Evolutionary conservation across 2,113 vertebrate species (phyloP).

Genomic region (Eudyptes chrysolophus): DNA sequence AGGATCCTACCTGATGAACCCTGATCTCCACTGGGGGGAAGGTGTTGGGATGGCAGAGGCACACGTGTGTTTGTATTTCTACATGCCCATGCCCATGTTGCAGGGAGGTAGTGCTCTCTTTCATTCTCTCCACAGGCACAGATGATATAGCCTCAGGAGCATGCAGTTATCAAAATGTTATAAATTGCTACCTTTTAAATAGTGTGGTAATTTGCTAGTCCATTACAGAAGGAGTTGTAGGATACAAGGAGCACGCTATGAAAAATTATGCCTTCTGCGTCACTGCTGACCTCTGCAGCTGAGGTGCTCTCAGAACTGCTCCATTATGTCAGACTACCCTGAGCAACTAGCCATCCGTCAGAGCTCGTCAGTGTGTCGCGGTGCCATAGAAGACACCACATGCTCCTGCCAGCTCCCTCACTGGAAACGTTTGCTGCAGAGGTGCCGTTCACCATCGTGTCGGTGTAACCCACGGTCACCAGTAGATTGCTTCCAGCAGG

Average conservation of each 20-base stretch:
- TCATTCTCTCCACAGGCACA: background rate
- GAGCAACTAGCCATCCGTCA: background rate
- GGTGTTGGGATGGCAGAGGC: background rate
- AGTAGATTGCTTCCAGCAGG: background rate
- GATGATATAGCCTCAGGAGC: background rate
- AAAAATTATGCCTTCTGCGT: background rate
- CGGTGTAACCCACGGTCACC: background rate
- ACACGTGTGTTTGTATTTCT: background rate
- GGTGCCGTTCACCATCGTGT: too few relatives aligned
- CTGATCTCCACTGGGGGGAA: background rate
- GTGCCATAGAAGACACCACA: background rate
- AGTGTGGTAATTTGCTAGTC: slow-evolving; percentile 27
- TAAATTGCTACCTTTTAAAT: slow-evolving; percentile 37
- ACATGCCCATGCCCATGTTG: fast-evolving
- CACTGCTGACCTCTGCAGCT: background rate
- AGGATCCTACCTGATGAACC: background rate
- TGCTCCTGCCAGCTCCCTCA: background rate
- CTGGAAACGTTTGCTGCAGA: fast-evolving
- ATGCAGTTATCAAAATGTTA: slow-evolving; percentile 13
- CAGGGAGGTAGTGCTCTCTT: background rate
- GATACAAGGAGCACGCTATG: background rate
- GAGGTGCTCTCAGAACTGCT: background rate
- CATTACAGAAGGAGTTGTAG: slow-evolving; percentile 25
- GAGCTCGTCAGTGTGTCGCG: background rate
- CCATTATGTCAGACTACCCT: background rate